These are phyloP conservation scores for Erpetoichthys calabaricus DNA, from an alignment of 2,797 vertebrate genomes.

Conservation along the genomic window DNA sequence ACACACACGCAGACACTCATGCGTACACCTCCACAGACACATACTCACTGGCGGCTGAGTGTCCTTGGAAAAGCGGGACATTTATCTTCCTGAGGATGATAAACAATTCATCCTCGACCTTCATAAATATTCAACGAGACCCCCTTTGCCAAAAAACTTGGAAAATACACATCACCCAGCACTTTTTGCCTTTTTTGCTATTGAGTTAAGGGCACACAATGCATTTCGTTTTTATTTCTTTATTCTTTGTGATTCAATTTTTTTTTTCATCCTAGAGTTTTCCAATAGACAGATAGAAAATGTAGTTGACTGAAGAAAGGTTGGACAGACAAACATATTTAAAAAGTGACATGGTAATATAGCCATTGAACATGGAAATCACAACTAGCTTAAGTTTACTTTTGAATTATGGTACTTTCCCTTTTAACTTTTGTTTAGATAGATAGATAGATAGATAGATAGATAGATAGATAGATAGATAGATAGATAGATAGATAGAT, in stretches of 20 bases:
- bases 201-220: constrained; percentile 1
- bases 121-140: constrained; percentile 33
- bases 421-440: too few relatives aligned
- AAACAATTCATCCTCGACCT: constrained; percentile 38
- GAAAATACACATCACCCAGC: constrained; percentile 19
- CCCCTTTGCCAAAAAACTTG: constrained; percentile 24
- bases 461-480: too few relatives aligned
- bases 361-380: too few relatives aligned
- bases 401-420: too few relatives aligned
- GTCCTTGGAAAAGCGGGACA: constrained; percentile 43
- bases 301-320: background rate
- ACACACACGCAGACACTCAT: constrained; percentile 15
- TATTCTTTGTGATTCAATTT: background rate
- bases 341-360: too few relatives aligned
- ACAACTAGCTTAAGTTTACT: too few relatives aligned
- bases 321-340: background rate
- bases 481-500: too few relatives aligned
- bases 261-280: background rate
- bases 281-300: background rate
- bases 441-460: too few relatives aligned
- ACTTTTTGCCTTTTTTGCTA: background rate
- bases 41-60: constrained; percentile 20
- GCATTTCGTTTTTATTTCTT: background rate
- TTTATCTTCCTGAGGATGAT: constrained; percentile 37
- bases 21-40: constrained; percentile 8